phyloP scores from a whole-genome alignment of 2,888 invertebrate species.

The Corythucha ciliata region DNA sequence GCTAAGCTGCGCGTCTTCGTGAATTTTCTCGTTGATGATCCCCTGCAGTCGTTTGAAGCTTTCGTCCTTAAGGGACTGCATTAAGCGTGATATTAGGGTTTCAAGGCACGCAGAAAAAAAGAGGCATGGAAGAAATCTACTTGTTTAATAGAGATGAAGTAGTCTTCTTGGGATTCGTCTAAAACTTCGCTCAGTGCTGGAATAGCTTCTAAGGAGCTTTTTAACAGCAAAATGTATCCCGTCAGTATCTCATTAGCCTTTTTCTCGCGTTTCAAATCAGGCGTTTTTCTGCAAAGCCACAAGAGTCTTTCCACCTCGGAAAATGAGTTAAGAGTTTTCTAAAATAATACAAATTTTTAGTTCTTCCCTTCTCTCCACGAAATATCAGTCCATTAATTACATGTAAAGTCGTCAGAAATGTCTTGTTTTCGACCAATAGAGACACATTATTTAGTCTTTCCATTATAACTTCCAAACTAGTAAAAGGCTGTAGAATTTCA shows the following conservation, averaged over 20 bases:
- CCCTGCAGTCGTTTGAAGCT: constrained; percentile 45
- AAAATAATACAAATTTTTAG: constrained; percentile 31
- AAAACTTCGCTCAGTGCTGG: constrained; percentile 50
- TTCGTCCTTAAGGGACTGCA: constrained; percentile 40
- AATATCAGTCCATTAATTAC: constrained; percentile 40
- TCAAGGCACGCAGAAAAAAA: neutral
- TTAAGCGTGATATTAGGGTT: constrained; percentile 12
- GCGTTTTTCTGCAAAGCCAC: constrained; percentile 48
- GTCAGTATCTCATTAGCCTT: constrained; percentile 62
- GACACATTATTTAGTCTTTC: constrained; percentile 63
- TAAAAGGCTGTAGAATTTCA: constrained; percentile 70
- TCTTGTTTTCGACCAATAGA: constrained; percentile 61
- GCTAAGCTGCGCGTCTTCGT: constrained; percentile 48
- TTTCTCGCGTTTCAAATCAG: constrained; percentile 43
- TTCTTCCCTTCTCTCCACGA: neutral
- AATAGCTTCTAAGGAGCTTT: constrained; percentile 64
- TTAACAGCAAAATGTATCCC: constrained; percentile 65
- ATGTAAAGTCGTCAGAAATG: constrained; percentile 55
- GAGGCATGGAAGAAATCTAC: constrained; percentile 13
- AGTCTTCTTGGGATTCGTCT: constrained; percentile 31
- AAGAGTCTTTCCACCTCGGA: constrained; percentile 71
- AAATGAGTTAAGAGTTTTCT: constrained; percentile 57
- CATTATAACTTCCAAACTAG: constrained; percentile 54
- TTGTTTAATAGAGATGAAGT: constrained; percentile 32
- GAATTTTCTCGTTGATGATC: constrained; percentile 47